Percentiles rank a stretch among this genome's conserved stretches.
Conservation (phyloP, 2,888 invertebrate genomes). For the Drosophila planitibia region DNA sequence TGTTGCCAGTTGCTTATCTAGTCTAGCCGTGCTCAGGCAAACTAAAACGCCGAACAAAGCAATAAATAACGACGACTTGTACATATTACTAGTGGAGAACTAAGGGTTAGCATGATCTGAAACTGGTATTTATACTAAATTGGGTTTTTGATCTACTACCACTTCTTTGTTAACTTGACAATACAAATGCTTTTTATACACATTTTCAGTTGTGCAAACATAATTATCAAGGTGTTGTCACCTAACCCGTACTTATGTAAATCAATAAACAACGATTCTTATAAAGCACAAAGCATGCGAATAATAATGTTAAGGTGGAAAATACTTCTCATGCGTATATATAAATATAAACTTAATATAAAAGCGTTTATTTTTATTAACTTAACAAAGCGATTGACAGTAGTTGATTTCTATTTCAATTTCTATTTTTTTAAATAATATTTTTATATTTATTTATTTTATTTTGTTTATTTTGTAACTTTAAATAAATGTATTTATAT, state of each 20-base stretch:
- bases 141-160: not conserved
- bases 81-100: conserved; percentile 23
- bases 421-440: not conserved
- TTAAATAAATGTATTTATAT: not conserved
- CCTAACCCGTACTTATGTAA: not conserved
- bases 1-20: not conserved
- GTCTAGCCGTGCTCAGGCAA: conserved; percentile 14
- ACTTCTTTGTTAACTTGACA: conserved; percentile 10
- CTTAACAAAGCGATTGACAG: not conserved
- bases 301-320: not conserved
- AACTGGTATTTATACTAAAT: conserved; percentile 22
- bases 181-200: not conserved
- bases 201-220: conserved; percentile 29
- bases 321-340: not conserved
- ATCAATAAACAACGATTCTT: not conserved
- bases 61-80: conserved; percentile 3
- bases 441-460: not conserved
- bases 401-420: not conserved
- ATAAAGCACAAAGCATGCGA: not conserved
- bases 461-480: not conserved
- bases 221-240: not conserved
- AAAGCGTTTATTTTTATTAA: not conserved
- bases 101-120: not conserved
- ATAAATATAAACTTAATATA: not conserved
- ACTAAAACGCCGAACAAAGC: conserved; percentile 13